phyloP scores from a whole-genome alignment of 2,113 vertebrate species.

The Mugil cephalus region DNA sequence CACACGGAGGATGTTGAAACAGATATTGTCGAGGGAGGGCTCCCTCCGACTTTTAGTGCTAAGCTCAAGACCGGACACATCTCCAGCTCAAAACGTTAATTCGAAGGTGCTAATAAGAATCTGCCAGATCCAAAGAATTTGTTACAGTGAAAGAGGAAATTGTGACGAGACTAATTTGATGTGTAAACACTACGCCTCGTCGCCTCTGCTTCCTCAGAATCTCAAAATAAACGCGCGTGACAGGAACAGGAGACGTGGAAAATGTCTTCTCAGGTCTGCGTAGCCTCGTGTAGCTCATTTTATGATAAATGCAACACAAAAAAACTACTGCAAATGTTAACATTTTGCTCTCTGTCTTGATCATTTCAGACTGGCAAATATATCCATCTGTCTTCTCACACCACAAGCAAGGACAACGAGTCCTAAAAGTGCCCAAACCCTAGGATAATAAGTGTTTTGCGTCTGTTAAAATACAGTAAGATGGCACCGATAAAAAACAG shows the following conservation, averaged over 20 bases:
- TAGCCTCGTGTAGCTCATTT: neutral
- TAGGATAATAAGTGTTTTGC: conserved; percentile 17
- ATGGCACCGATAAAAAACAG: conserved; percentile 23
- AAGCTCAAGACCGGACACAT: conserved; percentile 7
- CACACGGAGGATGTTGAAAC: conserved; percentile 71
- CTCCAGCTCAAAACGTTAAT: neutral
- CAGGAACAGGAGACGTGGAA: conserved; percentile 10
- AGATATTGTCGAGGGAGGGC: conserved; percentile 64
- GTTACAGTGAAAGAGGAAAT: conserved; percentile 23
- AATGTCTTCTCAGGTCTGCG: neutral
- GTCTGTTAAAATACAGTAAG: conserved; percentile 8
- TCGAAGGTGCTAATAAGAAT: conserved; percentile 45
- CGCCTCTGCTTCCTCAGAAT: neutral
- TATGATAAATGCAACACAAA: conserved; percentile 20
- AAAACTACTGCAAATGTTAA: too few relatives aligned
- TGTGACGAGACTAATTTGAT: conserved; percentile 24
- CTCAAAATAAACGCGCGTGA: conserved; percentile 15
- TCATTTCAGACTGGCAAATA: conserved; percentile 16
- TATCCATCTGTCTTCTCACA: conserved; percentile 28
- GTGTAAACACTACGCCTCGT: conserved; percentile 28
- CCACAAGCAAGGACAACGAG: neutral
- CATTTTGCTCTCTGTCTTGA: conserved; percentile 20
- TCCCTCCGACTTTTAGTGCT: conserved; percentile 29
- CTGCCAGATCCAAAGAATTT: conserved; percentile 14
- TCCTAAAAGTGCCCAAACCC: conserved; percentile 22